Conservation (phyloP, 2,888 invertebrate genomes). For the Branchipolynoe longqiensis region DNA sequence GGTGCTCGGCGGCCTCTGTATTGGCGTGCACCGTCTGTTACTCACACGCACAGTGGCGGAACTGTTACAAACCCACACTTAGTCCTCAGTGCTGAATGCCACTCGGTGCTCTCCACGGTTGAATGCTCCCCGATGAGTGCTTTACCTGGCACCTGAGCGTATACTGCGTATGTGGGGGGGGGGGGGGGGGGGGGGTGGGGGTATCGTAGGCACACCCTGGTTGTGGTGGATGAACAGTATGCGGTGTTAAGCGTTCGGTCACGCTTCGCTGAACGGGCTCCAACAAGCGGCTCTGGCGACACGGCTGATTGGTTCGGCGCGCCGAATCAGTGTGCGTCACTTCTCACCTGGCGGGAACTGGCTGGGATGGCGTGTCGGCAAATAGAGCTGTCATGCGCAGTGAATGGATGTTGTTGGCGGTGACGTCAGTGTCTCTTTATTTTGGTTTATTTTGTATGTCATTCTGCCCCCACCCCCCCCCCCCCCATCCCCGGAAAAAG, state of each 20-base stretch:
- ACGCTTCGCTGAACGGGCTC: conserved; percentile 5
- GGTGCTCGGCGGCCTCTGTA: too few relatives aligned
- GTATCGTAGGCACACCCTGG: not conserved
- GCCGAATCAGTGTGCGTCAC: not conserved
- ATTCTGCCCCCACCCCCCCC: too few relatives aligned
- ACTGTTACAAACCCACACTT: conserved; percentile 10
- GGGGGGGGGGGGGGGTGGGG: not conserved
- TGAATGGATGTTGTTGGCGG: too few relatives aligned
- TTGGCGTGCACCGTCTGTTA: too few relatives aligned
- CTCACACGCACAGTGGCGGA: too few relatives aligned
- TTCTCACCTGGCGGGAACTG: not conserved
- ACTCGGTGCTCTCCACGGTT: conserved; percentile 17
- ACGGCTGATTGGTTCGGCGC: not conserved
- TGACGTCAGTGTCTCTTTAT: too few relatives aligned
- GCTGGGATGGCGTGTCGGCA: not conserved
- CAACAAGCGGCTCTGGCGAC: not conserved
- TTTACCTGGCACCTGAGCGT: conserved; percentile 36
- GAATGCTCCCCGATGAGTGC: conserved; percentile 8
- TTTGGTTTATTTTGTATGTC: too few relatives aligned
- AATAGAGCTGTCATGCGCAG: too few relatives aligned
- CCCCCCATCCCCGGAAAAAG: too few relatives aligned
- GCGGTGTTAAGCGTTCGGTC: conserved; percentile 1
- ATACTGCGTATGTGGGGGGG: not conserved
- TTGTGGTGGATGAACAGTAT: not conserved
- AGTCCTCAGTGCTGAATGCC: conserved; percentile 11